These are phyloP conservation scores for Zootoca vivipara DNA, from an alignment of 2,113 vertebrate species.

Conservation along the genomic window DNA sequence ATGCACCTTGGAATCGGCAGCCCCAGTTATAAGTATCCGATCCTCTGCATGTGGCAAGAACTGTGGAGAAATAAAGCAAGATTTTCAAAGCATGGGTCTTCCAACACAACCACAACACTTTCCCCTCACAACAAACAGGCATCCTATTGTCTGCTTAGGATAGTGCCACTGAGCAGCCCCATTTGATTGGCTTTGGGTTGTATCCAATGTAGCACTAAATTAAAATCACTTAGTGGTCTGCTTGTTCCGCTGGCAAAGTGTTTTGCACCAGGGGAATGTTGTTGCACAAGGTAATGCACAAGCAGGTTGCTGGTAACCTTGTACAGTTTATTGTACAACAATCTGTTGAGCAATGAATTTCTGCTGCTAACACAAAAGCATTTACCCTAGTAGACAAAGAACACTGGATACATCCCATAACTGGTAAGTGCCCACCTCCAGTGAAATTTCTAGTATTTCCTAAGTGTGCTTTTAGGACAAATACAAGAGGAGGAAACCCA, in stretches of 20 bases:
- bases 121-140: background rate
- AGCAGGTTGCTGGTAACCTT: too few relatives aligned
- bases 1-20: constrained; percentile 96
- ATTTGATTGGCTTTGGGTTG: background rate
- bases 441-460: background rate
- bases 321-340: too few relatives aligned
- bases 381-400: too few relatives aligned
- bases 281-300: too few relatives aligned
- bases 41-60: constrained; percentile 96
- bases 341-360: too few relatives aligned
- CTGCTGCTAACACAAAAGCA: too few relatives aligned
- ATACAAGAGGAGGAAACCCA: background rate
- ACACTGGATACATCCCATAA: too few relatives aligned
- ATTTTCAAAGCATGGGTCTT: background rate
- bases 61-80: constrained; percentile 67
- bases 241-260: too few relatives aligned
- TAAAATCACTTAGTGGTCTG: too few relatives aligned
- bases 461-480: background rate
- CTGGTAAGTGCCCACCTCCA: too few relatives aligned
- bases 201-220: too few relatives aligned
- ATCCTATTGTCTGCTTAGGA: background rate
- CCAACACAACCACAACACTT: background rate
- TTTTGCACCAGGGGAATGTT: too few relatives aligned
- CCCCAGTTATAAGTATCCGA: constrained; percentile 94
- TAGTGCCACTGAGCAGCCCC: background rate